Base-by-base conservation (phyloP, 2,113 vertebrate species). In the Anoplopoma fimbria region DNA sequence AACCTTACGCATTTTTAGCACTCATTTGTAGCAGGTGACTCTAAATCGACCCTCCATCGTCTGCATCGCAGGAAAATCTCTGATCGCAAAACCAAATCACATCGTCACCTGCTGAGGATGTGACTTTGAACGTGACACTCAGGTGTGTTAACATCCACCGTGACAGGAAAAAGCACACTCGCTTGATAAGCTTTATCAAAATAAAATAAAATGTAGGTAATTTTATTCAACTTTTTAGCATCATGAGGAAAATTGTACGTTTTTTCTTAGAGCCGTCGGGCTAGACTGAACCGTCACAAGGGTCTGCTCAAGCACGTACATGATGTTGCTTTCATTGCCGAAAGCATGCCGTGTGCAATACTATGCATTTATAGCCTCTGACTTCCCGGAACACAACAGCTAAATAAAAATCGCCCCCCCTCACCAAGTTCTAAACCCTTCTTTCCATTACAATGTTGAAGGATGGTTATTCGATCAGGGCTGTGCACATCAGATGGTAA, bases 381-480 rank as follows among this genome's bases (percentile, higher is more conserved):
- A 69, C 51, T 40, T 84, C 14, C 33, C 8, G 0, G 23, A 77
- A 73, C 34, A 57, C 29, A 77, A 38, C 38, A 36, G 60, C 51
- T 7, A 27, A 73, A 38, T 23, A 42, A 19, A 84, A 81, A 45
- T 23, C 47, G 38, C 9, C 38, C 38, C 47, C 15, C 3, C n/a
- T 23, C n/a, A 1, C 49, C 13, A 36, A 51, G 13, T 27, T 25
- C 23, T 63, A 25, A 5, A 25, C 33, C n/a, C n/a, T 3, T 29
- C n/a, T 42, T 47, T 49, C 17, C n/a, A 27, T 42, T 69, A 21
- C 36, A 23, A 53, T 60, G 63, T 81, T 85, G 78, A 83, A 33
- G 4, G 29, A n/a, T 64, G 7, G 61, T 57, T 73, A 81, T 87
- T 88, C 69, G 81, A 86, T 84, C 64, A 49, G 58, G 8, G 6